phyloP scores from a whole-genome alignment of 37 sponge, comb jelly and placozoan genomes.

The Beroe forskalii region DNA sequence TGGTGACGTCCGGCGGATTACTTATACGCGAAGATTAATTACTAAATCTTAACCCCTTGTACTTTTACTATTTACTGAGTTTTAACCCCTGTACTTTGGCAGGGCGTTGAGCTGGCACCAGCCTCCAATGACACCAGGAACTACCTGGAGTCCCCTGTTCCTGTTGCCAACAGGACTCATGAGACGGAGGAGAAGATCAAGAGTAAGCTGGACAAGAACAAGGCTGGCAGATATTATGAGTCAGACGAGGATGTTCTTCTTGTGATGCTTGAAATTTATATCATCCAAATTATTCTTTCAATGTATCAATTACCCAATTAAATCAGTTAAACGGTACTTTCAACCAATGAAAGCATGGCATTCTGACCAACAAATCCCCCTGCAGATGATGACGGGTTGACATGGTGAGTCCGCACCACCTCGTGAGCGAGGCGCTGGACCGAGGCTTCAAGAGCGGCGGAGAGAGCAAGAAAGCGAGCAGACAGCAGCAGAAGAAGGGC shows the following conservation, averaged over 20 bases:
- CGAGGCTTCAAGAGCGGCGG: conserved; percentile 1
- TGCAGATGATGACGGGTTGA: conserved; percentile 61
- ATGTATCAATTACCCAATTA: no score
- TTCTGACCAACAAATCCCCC: no score
- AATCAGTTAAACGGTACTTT: no score
- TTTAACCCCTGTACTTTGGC: no score
- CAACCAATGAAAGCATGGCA: no score
- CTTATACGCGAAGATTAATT: neutral
- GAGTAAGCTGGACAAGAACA: conserved; percentile 16
- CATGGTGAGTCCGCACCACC: conserved; percentile 30
- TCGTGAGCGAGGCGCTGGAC: conserved; percentile 49
- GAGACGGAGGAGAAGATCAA: conserved; percentile 60
- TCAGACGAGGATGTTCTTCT: neutral
- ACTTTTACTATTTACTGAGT: no score
- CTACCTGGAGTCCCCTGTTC: conserved; percentile 56
- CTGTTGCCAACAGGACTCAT: conserved; percentile 40
- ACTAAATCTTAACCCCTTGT: no score
- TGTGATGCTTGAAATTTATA: no score
- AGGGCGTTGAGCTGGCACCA: conserved; percentile 47
- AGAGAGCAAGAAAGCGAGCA: neutral
- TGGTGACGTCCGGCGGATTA: no score
- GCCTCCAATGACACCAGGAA: conserved; percentile 22
- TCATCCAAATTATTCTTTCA: no score
- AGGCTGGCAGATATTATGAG: conserved; percentile 47
- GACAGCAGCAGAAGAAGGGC: neutral